Evolutionary conservation across 2,888 invertebrate species (phyloP), one percentile per base, ranked within the genome.

Genomic region (Anorthoa munda): DNA sequence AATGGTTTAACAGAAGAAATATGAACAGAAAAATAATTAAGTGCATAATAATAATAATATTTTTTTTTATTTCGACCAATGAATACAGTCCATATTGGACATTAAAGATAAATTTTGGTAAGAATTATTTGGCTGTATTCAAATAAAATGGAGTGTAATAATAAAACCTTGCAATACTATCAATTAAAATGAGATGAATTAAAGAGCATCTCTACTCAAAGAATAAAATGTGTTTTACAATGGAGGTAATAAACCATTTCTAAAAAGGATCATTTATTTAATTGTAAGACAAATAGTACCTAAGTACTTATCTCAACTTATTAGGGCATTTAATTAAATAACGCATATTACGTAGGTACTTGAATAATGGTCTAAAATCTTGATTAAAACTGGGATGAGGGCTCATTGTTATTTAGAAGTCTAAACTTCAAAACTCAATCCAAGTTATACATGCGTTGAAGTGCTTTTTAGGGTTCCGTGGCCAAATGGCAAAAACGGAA

Each of bases 351-450:
- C 18, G 13, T 64, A 65, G 3, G 39, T 56, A 58, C 55, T 66
- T 59, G 59, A 60, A 26, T 60, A 66, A 58, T 31, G 26, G 18
- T n/a, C 45, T 66, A 45, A 48, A 77, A 72, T 81, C 50, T 63
- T 77, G 65, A 67, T 82, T 60, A 78, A 82, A 86, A 82, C 83
- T 85, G 56, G 45, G 66, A 85, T 86, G 81, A 86, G 86, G 86
- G 89, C 80, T 78, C 82, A 87, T 87, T 89, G 87, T 87, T 85
- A 84, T 83, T 87, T 82, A 79, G 83, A 69, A 83, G 72, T 75
- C 65, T 77, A 48, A 82, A 86, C 71, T 85, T 77, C 68, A 73
- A 59, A 75, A 82, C 64, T 70, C 60, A 55, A 71, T 71, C 21
- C 21, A 60, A n/a, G 63, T 66, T 59, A 59, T 51, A 72, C 60